phyloP scores from a whole-genome alignment of 2,797 vertebrate species.

The Aulostomus chinensis region DNA sequence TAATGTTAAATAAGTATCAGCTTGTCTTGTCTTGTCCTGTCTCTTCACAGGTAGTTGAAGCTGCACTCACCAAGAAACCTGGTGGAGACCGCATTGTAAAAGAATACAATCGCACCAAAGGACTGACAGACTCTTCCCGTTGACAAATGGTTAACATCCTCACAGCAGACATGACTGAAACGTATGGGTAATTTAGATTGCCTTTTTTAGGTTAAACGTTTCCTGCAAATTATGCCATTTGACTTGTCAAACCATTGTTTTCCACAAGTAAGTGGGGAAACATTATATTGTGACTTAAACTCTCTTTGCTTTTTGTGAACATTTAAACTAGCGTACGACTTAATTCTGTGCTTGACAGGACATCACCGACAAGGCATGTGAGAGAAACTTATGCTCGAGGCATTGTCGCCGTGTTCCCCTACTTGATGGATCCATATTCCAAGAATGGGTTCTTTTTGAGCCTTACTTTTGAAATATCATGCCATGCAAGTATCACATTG shows the following conservation, averaged over 20 bases:
- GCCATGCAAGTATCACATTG: too few species aligned
- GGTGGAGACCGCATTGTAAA: background rate
- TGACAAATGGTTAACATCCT: conserved; percentile 13
- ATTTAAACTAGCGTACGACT: too few species aligned
- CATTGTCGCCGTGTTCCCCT: conserved; percentile 9
- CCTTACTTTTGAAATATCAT: too few species aligned
- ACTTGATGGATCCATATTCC: conserved; percentile 10
- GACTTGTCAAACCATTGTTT: too few species aligned
- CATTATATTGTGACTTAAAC: too few species aligned
- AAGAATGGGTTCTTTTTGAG: conserved; percentile 31
- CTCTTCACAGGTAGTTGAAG: conserved; percentile 9
- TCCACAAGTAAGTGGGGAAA: too few species aligned
- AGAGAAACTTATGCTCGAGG: conserved; percentile 7
- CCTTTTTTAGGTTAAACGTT: too few species aligned
- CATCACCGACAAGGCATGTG: conserved; percentile 1
- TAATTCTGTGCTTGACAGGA: too few species aligned
- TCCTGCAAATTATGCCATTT: too few species aligned
- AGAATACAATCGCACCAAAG: background rate
- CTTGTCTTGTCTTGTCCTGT: background rate
- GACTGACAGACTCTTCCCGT: conserved; percentile 4
- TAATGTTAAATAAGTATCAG: background rate
- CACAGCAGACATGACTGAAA: conserved; percentile 13
- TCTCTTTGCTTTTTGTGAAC: too few species aligned
- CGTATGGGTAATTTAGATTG: background rate
- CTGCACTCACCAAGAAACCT: background rate